Conservation (phyloP, 2,888 invertebrate species). For the Brachynemurus nebulosus region DNA sequence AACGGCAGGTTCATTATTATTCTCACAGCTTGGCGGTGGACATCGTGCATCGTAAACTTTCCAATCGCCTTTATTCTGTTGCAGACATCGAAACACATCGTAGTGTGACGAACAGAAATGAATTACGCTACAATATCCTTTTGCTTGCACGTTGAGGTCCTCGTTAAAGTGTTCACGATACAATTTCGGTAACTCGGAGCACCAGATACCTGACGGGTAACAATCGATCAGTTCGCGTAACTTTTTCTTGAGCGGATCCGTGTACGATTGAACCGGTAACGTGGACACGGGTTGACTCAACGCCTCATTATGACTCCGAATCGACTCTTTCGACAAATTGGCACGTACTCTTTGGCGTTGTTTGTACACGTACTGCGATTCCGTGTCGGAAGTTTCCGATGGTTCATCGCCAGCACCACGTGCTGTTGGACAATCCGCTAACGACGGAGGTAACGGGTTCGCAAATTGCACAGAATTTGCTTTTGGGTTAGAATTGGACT, state of each 20-base stretch:
- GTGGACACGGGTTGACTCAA: no score
- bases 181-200: constrained; percentile 3
- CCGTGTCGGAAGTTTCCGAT: no score
- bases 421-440: no score
- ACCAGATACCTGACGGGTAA: constrained; percentile 3
- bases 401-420: no score
- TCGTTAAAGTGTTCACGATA: neutral
- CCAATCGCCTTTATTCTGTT: constrained; percentile 1
- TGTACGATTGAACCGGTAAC: no score
- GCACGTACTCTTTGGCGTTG: no score
- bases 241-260: neutral
- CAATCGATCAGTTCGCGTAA: constrained; percentile 3
- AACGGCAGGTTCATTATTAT: neutral
- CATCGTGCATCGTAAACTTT: constrained; percentile 6
- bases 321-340: no score
- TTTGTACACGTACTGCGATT: no score
- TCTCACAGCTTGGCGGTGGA: neutral
- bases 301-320: no score
- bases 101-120: neutral
- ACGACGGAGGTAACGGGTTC: no score
- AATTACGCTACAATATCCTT: neutral
- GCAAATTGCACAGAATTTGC: no score
- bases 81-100: constrained; percentile 6
- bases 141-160: neutral
- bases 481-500: neutral